Evolutionary conservation across 2,888 invertebrate genomes (phyloP).

Genomic region (Unio pictorum): DNA sequence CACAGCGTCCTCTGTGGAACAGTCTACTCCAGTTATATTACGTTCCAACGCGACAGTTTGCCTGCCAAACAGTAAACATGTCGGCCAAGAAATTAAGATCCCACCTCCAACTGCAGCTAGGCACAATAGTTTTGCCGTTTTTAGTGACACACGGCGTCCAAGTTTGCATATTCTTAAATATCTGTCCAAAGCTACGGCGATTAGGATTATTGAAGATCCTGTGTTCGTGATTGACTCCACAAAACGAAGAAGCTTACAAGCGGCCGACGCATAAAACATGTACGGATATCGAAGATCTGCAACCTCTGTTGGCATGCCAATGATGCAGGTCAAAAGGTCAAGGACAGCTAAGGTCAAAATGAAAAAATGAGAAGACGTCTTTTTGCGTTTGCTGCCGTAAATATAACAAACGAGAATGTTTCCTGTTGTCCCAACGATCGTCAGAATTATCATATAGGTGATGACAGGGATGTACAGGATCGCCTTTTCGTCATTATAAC

Average conservation of each 20-base stretch:
- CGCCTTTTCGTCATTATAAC: constrained; percentile 55
- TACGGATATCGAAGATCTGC: constrained; percentile 61
- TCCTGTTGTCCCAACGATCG: constrained; percentile 55
- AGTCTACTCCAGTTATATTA: constrained; percentile 50
- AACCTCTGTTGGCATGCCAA: constrained; percentile 65
- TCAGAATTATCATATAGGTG: constrained; percentile 52
- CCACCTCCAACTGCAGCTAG: constrained; percentile 51
- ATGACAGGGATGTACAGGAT: constrained; percentile 60
- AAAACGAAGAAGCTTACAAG: constrained; percentile 63
- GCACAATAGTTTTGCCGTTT: constrained; percentile 51
- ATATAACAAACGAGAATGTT: constrained; percentile 59
- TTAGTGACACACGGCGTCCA: constrained; percentile 53
- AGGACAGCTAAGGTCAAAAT: constrained; percentile 58
- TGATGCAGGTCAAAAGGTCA: constrained; percentile 60
- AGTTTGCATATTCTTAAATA: constrained; percentile 60
- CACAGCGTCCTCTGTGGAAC: constrained; percentile 61
- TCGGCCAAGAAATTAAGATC: constrained; percentile 55
- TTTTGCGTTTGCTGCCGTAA: constrained; percentile 50
- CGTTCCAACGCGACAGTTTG: constrained; percentile 43
- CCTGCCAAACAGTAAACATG: constrained; percentile 56
- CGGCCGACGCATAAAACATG: constrained; percentile 58
- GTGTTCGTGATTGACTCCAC: constrained; percentile 59
- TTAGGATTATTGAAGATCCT: constrained; percentile 60
- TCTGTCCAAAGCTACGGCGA: constrained; percentile 60
- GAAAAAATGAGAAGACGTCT: constrained; percentile 62